Evolutionary conservation across 1,140 invertebrate genomes (phyloP), one percentile per base, ranked within the genome.

Genomic region (Drosophila hydei): DNA sequence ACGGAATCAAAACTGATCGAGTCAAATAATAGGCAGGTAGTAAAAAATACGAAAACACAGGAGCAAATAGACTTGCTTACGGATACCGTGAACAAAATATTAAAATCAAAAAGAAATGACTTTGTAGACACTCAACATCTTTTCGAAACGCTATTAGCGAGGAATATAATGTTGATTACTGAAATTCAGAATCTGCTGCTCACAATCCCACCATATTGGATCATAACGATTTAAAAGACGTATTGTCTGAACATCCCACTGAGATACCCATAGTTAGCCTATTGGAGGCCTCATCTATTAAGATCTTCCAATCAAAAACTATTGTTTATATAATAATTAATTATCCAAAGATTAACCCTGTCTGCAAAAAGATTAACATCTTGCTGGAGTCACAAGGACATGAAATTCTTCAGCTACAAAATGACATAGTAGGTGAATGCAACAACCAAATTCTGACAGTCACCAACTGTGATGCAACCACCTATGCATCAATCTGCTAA

Each of bases 281-380:
- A 12, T 4, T 40, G 11, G 4, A 40, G 6, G 36, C 36, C 0
- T 40, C n/a, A 1, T 23, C 2, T 18, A 18, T 56, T 12, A 43
- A 56, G 4, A 5, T 56, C n/a, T 1, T 42, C 7, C 18, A 56
- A 33, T 40, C 12, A 5, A 21, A 23, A 14, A 40, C 11, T 19
- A 56, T 56, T 14, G 3, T 56, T 2, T 11, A 47, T 16, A 16
- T 45, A 19, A 2, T 58, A 18, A 42, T 43, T 1, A 12, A 8
- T 0, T 56, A 40, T 23, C n/a, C 33, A 9, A 23, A 14, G 14
- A 27, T 58, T n/a, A 19, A 12, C 6, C 7, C 16, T 19, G 23
- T 45, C 16, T 45, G 40, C 19, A 58, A 33, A n/a, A 58, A 58
- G 5, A 4, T 45, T n/a, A 58, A 8, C 8, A 27, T 45, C 3